Evolutionary conservation across 1,140 invertebrate genomes (phyloP), one percentile per base, ranked within the genome.

Genomic region (Pantala flavescens): DNA sequence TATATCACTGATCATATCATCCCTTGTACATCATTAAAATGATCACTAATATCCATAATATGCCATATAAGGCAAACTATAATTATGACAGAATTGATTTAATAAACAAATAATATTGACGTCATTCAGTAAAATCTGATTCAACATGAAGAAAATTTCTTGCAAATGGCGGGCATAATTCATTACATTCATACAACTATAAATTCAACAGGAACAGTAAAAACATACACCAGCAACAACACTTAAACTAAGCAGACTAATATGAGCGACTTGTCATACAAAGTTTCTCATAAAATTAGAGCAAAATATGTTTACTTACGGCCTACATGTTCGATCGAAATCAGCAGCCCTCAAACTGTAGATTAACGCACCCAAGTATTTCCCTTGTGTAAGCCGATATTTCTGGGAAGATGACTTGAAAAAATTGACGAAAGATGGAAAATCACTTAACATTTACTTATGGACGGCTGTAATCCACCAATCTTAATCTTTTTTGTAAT

Each of bases 151-250:
- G 49, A 63, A 63, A 16, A 63, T 63, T 63, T 63, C 49, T 63
- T 63, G 49, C 49, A 63, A 63, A 63, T 63, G 49, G 49, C 49
- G 49, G 49, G 49, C 49, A 63, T 63, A 63, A 63, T 63, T 63
- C 49, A 63, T 63, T 63, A 63, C n/a, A 21, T 12, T 63, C 49
- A 14, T 63, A 63, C 16, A 63, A 19, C 16, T 16, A 63, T 19
- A 63, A 63, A 19, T 63, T 19, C 49, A 19, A 16, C 49, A 16
- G 16, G n/a, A 63, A 19, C 3, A 19, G n/a, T 3, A 63, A 63
- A 63, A 3, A 63, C 3, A 63, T 63, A 21, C 1, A 7, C n/a
- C 14, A 14, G 12, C 2, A 63, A 63, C 49, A 63, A 63, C 3
- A 19, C 49, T 63, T 21, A 63, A 1, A 63, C 49, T 63, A 14